These are phyloP conservation scores for Pogoniulus pusillus DNA, from an alignment of 2,797 vertebrate species.

Conservation along the genomic window DNA sequence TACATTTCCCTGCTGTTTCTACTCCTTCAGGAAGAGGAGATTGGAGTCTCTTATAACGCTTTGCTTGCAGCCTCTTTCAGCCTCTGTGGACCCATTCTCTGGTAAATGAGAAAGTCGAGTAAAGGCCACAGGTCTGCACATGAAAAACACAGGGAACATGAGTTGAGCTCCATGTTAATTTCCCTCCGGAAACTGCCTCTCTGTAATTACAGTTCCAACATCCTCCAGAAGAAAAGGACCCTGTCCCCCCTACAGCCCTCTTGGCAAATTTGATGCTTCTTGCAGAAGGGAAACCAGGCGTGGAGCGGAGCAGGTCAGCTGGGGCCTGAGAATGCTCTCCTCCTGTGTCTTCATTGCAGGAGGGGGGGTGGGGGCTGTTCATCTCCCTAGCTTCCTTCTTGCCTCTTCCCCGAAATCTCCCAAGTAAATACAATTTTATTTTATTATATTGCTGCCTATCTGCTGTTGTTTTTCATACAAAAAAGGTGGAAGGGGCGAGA, in stretches of 20 bases:
- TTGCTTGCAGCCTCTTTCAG: background rate
- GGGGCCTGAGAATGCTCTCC: slow-evolving; percentile 66
- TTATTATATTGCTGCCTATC: slow-evolving; percentile 63
- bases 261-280: slow-evolving; percentile 43
- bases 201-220: slow-evolving; percentile 61
- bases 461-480: slow-evolving; percentile 66
- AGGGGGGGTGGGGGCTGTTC: background rate
- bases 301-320: slow-evolving; percentile 59
- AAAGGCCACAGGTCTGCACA: slow-evolving; percentile 36
- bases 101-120: background rate
- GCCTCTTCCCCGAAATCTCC: background rate
- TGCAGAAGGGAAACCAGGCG: slow-evolving; percentile 16
- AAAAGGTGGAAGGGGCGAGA: slow-evolving; percentile 72
- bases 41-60: background rate
- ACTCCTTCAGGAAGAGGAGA: background rate
- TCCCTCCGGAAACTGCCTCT: slow-evolving; percentile 43
- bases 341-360: slow-evolving; percentile 13
- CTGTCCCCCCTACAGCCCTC: slow-evolving; percentile 10
- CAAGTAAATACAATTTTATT: slow-evolving; percentile 66
- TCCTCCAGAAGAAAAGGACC: slow-evolving; percentile 60
- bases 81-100: background rate
- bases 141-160: slow-evolving; percentile 27
- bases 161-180: slow-evolving; percentile 51
- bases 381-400: background rate
- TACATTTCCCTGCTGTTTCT: background rate